Percentiles rank a stretch among this genome's conserved stretches.
Conservation (phyloP, 1,140 invertebrate genomes). For the Eupeodes corollae region DNA sequence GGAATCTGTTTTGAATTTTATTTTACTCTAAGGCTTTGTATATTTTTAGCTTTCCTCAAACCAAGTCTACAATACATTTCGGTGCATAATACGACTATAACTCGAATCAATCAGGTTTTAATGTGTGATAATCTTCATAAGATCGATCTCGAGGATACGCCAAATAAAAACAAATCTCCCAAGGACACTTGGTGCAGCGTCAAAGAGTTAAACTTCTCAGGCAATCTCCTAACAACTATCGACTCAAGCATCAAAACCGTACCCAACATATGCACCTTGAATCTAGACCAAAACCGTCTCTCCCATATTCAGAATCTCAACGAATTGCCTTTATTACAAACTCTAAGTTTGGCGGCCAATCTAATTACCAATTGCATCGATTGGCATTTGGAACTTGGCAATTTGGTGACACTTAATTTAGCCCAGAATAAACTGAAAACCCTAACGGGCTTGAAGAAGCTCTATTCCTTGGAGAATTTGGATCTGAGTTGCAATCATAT, state of each 20-base stretch:
- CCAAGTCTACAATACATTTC: constrained; percentile 49
- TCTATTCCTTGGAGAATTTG: constrained; percentile 73
- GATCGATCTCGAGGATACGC: constrained; percentile 32
- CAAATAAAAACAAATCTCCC: constrained; percentile 11
- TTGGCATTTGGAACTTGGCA: constrained; percentile 76
- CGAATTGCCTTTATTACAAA: constrained; percentile 59
- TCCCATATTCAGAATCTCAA: constrained; percentile 64
- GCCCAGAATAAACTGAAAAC: constrained; percentile 73
- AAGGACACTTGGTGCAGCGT: constrained; percentile 50
- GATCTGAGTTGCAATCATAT: constrained; percentile 81
- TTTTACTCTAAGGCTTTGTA: not conserved
- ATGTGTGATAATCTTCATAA: constrained; percentile 67
- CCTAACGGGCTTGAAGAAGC: constrained; percentile 64
- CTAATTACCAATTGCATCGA: constrained; percentile 54
- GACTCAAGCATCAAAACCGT: constrained; percentile 71
- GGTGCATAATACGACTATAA: constrained; percentile 49
- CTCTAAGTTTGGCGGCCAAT: constrained; percentile 71
- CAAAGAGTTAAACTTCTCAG: constrained; percentile 59
- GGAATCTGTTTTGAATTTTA: constrained; percentile 14
- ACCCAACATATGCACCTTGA: constrained; percentile 59
- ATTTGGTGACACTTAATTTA: constrained; percentile 76
- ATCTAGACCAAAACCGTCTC: constrained; percentile 67
- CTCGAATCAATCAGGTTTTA: constrained; percentile 55
- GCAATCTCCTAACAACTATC: constrained; percentile 65
- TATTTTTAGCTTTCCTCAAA: constrained; percentile 40